phyloP scores from a whole-genome alignment of 37 sponge, comb jelly and placozoan species.

The Diacarnus erythraeanus region DNA sequence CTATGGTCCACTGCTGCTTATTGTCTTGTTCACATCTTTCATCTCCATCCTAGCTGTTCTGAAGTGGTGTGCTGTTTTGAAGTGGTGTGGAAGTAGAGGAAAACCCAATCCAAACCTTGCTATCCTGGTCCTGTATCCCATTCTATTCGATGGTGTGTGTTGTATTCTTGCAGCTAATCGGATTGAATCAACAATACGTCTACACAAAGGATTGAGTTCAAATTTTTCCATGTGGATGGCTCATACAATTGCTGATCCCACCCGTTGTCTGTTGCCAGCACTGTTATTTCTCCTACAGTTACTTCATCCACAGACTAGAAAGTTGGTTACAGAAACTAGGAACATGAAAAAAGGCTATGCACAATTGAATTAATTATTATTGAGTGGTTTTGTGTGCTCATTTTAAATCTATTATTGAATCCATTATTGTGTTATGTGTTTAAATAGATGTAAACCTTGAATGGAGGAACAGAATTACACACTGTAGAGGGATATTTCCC shows the following conservation, averaged over 20 bases:
- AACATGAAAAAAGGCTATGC: no score
- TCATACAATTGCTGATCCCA: slow-evolving; percentile 9
- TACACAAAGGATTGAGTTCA: background rate
- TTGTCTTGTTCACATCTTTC: background rate
- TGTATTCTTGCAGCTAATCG: background rate
- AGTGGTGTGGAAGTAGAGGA: no score
- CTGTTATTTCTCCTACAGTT: background rate
- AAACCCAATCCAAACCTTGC: background rate
- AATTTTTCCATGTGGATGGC: slow-evolving; percentile 5
- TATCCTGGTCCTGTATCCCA: background rate
- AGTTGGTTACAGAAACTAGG: background rate
- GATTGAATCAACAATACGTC: background rate
- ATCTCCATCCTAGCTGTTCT: background rate
- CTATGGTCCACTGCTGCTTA: background rate
- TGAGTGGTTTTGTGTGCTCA: no score
- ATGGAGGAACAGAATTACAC: no score
- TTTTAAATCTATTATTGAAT: no score
- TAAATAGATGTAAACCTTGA: no score
- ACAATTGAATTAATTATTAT: no score
- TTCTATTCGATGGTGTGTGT: background rate
- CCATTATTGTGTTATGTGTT: no score
- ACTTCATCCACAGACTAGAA: background rate
- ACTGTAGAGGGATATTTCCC: no score
- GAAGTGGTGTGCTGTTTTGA: background rate
- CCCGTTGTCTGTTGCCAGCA: background rate